phyloP scores from a whole-genome alignment of 2,113 vertebrate genomes.

The Tachycineta bicolor region DNA sequence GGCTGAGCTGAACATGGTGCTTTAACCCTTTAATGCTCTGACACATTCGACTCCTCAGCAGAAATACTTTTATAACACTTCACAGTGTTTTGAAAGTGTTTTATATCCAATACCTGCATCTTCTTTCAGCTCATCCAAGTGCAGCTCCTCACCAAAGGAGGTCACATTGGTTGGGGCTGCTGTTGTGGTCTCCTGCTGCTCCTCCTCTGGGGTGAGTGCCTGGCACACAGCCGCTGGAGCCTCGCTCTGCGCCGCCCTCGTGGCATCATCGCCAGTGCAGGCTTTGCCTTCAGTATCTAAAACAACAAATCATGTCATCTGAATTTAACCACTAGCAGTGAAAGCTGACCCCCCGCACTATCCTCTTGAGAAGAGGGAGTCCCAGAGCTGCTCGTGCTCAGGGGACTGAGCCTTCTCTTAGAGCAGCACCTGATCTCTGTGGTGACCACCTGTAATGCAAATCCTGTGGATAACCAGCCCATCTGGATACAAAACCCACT shows the following conservation, averaged over 20 bases:
- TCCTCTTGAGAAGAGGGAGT: not conserved
- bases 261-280: constrained; percentile 37
- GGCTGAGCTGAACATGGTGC: not conserved
- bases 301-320: constrained; percentile 29
- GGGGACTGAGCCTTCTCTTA: not conserved
- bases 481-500: not conserved
- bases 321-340: not conserved
- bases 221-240: constrained; percentile 59
- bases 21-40: not conserved
- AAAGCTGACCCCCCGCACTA: not conserved
- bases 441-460: not conserved
- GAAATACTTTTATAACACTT: not conserved
- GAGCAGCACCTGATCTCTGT: not conserved
- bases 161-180: constrained; percentile 18
- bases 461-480: not conserved
- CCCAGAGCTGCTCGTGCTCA: not conserved
- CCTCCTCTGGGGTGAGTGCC: constrained; percentile 44
- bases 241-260: constrained; percentile 41
- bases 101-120: constrained; percentile 72
- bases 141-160: constrained; percentile 51
- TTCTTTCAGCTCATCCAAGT: constrained; percentile 51
- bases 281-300: constrained; percentile 75
- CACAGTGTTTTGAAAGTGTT: not conserved
- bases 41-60: not conserved
- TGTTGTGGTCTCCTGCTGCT: constrained; percentile 40